A percentile compares a stretch with the other conserved stretches of the same genome.
These are phyloP conservation scores for Chondrilla cf. caribensis DNA, from an alignment of 37 sponge, comb jelly and placozoan species.

Conservation along the genomic window DNA sequence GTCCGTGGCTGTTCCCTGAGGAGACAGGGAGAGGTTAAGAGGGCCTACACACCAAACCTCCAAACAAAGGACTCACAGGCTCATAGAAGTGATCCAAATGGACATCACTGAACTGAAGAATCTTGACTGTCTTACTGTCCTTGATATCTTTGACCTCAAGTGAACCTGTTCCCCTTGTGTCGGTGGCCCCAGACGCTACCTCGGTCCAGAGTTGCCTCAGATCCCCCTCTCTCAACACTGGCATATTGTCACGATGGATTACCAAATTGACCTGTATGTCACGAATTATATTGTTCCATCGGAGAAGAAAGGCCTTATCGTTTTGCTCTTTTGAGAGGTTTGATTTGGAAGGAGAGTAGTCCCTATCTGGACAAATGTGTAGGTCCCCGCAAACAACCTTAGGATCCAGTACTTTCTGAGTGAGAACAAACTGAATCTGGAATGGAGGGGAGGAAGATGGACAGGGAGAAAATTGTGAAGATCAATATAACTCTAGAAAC, in stretches of 20 bases:
- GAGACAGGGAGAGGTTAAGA: not conserved
- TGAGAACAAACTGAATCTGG: slow-evolving; percentile 49
- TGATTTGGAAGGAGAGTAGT: not conserved
- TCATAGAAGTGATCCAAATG: slow-evolving; percentile 64
- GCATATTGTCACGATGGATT: not conserved
- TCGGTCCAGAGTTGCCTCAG: not conserved
- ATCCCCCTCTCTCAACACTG: slow-evolving; percentile 2
- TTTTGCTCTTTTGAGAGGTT: not conserved
- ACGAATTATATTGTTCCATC: not conserved
- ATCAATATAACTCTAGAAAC: too few relatives aligned
- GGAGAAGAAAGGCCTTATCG: not conserved
- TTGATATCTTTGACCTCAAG: not conserved
- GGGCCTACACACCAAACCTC: too few relatives aligned
- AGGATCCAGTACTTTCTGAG: slow-evolving; percentile 24
- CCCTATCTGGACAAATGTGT: slow-evolving; percentile 21
- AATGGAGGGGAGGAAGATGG: not conserved
- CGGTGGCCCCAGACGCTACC: not conserved
- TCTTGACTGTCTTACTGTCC: slow-evolving; percentile 21
- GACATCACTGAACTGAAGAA: slow-evolving; percentile 70
- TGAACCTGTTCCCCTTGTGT: too few relatives aligned
- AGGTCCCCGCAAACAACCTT: slow-evolving; percentile 18
- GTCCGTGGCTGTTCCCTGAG: slow-evolving; percentile 52
- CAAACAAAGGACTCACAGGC: slow-evolving; percentile 16
- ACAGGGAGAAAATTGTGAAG: too few relatives aligned
- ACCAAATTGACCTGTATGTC: not conserved